Percentiles rank a stretch among this genome's conserved stretches.
Evolutionary conservation across 2,797 vertebrate genomes (phyloP).

Genomic region (Danio kyathit): DNA sequence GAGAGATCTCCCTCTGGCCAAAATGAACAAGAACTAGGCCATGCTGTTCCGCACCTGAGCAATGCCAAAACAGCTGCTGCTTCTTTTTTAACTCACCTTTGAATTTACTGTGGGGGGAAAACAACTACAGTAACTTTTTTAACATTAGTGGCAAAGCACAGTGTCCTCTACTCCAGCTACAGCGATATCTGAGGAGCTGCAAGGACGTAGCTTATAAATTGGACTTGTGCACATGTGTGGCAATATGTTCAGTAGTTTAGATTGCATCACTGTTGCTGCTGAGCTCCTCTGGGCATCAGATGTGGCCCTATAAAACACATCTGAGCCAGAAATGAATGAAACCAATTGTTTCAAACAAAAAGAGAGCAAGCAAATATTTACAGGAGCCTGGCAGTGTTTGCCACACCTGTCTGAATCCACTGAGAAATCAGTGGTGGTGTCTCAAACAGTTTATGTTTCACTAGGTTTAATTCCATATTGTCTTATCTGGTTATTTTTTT

Average conservation of each 20-base stretch:
- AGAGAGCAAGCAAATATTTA: not conserved
- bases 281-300: not conserved
- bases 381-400: not conserved
- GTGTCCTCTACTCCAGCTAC: not conserved
- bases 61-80: conserved; percentile 52
- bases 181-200: not conserved
- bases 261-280: not conserved
- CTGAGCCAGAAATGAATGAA: not conserved
- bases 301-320: conserved; percentile 4
- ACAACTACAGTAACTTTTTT: conserved; percentile 25
- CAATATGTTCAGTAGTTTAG: not conserved
- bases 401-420: conserved; percentile 4
- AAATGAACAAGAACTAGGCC: conserved; percentile 47
- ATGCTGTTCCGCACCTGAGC: conserved; percentile 58
- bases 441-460: not conserved
- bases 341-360: conserved; percentile 16
- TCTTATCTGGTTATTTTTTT: not conserved
- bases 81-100: conserved; percentile 43
- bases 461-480: not conserved
- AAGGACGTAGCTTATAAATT: not conserved
- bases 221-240: not conserved
- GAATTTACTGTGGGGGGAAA: conserved; percentile 15
- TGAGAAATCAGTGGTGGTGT: not conserved
- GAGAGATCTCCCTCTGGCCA: conserved; percentile 36
- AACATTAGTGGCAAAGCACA: conserved; percentile 15